Evolutionary conservation across 2,888 invertebrate genomes (phyloP), one percentile per base, ranked within the genome.

Genomic region (Lycophotia porphyrea): DNA sequence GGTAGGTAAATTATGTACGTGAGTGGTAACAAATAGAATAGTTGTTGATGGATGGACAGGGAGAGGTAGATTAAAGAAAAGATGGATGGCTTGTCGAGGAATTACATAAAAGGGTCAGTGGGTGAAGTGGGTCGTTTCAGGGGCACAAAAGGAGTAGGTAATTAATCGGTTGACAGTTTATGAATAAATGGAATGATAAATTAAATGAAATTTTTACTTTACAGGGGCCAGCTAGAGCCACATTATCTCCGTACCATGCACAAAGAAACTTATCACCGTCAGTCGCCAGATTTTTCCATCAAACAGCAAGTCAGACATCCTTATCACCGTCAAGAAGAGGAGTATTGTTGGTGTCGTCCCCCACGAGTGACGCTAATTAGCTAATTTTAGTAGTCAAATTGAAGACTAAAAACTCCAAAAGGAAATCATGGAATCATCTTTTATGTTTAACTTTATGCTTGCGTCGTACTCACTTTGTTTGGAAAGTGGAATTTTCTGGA

Each of bases 221-320:
- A 58, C 88, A 95, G 94, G 88, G 84, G 60, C 42, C 90, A 76
- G 76, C 81, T 49, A 74, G 86, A 44, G 78, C 82, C 52, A 72
- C 86, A 34, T 58, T 90, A 47, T 88, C 89, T 47, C 86, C 91
- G 18, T 89, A 89, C 34, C 88, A 89, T 15, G 72, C 84, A 5
- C 88, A 91, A 27, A 90, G 94, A 82, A 94, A 93, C 81, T 88
- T 96, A 64, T 96, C 96, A 9, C 96, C 96, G 18, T 96, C 96
- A 3, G 96, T 96, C 11, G 96, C 95, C 21, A 91, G 92, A 81
- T 96, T 96, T 87, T 96, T 96, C 78, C 87, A 94, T 81, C 94
- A 95, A 88, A 94, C 95, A 52, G 92, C 94, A 39, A 90, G 87
- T 64, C 95, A 94, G 80, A 75, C 93, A 1, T 89, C 92, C 5